Percentiles rank a stretch among this genome's conserved stretches.
Evolutionary conservation across 2,113 vertebrate genomes (phyloP).

Genomic region (Rhinoderma darwinii): DNA sequence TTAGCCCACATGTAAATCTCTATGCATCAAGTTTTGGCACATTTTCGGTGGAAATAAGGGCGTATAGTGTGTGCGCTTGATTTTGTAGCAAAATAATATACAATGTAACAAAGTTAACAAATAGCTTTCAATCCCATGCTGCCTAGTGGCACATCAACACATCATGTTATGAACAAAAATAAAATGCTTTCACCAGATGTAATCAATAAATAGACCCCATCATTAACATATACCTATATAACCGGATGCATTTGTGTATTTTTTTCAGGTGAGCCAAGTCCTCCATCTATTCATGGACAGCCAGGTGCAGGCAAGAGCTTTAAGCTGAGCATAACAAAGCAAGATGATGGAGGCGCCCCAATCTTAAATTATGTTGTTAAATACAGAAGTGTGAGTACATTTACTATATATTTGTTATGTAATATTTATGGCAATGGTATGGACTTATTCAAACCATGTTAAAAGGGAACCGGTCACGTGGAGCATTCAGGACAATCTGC

Average conservation of each 20-base stretch:
- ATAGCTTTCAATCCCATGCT: neutral
- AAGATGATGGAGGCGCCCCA: constrained; percentile 95
- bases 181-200: neutral
- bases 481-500: too few relatives aligned
- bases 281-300: constrained; percentile 93
- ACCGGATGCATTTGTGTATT: neutral
- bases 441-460: too few relatives aligned
- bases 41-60: too few relatives aligned
- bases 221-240: neutral
- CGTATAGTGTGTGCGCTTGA: too few relatives aligned
- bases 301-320: constrained; percentile 92
- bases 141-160: neutral
- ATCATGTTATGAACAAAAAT: neutral
- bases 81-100: too few relatives aligned
- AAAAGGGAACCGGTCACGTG: too few relatives aligned
- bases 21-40: too few relatives aligned
- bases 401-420: neutral
- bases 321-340: constrained; percentile 91
- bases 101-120: too few relatives aligned
- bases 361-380: constrained; percentile 97
- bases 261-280: constrained; percentile 90
- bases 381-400: constrained; percentile 91
- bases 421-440: too few relatives aligned
- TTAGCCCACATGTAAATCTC: too few relatives aligned
- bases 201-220: neutral